Evolutionary conservation across 2,113 vertebrate species (phyloP).

Genomic region (Sorex araneus): DNA sequence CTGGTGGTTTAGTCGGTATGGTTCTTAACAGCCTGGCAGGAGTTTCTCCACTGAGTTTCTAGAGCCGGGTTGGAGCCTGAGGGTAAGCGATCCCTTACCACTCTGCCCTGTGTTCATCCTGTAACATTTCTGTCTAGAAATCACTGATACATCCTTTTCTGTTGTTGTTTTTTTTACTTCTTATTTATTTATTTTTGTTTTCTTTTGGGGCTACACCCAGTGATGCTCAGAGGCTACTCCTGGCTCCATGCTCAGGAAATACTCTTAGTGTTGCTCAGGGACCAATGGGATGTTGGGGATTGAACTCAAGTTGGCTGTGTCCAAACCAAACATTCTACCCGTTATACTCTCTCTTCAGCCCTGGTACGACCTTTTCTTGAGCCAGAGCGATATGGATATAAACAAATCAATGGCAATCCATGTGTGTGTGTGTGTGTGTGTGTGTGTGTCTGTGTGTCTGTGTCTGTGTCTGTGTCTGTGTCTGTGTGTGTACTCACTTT

Average conservation of each 20-base stretch:
- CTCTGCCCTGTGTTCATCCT: conserved; percentile 2
- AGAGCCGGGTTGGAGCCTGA: not conserved
- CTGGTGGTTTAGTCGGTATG: not conserved
- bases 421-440: not conserved
- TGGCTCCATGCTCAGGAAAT: too few species aligned
- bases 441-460: too few species aligned
- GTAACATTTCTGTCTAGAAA: not conserved
- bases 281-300: too few species aligned
- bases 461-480: not conserved
- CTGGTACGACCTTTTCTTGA: not conserved
- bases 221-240: too few species aligned
- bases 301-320: too few species aligned
- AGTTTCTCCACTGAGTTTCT: not conserved
- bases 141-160: not conserved
- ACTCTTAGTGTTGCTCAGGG: too few species aligned
- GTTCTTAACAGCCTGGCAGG: not conserved
- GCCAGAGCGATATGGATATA: not conserved
- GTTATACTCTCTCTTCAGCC: too few species aligned
- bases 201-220: too few species aligned
- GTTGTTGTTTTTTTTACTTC: not conserved
- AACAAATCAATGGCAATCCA: not conserved
- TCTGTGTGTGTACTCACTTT: not conserved
- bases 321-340: too few species aligned
- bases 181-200: too few species aligned
- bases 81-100: not conserved